These are phyloP conservation scores for Tylochromis polylepis DNA, from an alignment of 2,113 vertebrate species.

Conservation along the genomic window DNA sequence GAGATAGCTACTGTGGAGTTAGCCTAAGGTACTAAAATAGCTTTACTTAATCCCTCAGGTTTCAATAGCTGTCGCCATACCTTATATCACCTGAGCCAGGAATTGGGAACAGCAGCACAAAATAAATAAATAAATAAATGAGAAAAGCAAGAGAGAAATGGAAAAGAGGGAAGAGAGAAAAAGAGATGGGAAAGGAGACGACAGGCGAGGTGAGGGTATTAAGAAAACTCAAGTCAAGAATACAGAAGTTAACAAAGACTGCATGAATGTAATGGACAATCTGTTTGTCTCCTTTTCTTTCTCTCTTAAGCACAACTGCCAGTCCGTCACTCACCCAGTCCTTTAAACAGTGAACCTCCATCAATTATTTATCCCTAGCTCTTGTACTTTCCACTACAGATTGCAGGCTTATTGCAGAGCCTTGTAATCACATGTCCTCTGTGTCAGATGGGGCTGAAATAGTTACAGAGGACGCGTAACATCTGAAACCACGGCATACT, in stretches of 20 bases:
- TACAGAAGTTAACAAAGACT: background rate
- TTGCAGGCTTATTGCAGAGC: constrained; percentile 27
- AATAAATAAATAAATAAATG: background rate
- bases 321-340: constrained; percentile 13
- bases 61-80: constrained; percentile 49
- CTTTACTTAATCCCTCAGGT: constrained; percentile 55
- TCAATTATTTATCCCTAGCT: constrained; percentile 43
- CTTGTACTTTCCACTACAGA: constrained; percentile 49
- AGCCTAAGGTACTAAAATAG: constrained; percentile 44
- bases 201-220: background rate
- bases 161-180: background rate
- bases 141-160: background rate
- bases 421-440: constrained; percentile 42
- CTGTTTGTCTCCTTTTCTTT: background rate
- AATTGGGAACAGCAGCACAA: background rate
- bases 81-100: constrained; percentile 49
- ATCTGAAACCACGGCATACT: background rate
- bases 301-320: background rate
- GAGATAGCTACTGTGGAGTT: constrained; percentile 14
- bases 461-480: background rate
- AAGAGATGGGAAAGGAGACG: background rate
- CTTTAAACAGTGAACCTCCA: constrained; percentile 30
- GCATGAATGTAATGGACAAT: background rate
- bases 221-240: background rate
- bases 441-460: background rate